Conservation (phyloP, 2,113 vertebrate species). For the Pelvicachromis taeniatus region DNA sequence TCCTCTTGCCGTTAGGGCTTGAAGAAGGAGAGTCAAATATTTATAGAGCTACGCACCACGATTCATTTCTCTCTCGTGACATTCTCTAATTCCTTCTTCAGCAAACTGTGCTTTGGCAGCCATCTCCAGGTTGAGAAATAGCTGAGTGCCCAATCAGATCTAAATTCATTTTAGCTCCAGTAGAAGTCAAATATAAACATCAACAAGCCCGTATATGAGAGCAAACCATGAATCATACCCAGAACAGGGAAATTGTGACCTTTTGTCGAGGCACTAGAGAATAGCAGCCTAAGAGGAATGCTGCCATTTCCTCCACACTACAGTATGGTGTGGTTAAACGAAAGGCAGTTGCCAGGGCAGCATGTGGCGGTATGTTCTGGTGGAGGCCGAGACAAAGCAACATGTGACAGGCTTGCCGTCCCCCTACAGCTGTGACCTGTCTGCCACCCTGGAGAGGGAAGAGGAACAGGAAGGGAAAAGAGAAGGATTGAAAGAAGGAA, state of each 20-base stretch:
- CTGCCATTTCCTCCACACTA: constrained; percentile 52
- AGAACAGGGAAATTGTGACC: constrained; percentile 55
- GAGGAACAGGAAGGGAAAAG: constrained; percentile 18
- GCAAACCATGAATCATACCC: constrained; percentile 48
- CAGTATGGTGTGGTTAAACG: constrained; percentile 32
- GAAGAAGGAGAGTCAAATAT: constrained; percentile 69
- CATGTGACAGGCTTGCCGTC: constrained; percentile 59
- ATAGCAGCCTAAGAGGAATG: constrained; percentile 14
- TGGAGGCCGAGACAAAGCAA: constrained; percentile 63
- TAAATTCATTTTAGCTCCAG: constrained; percentile 46
- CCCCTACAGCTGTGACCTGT: constrained; percentile 73
- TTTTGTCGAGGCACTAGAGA: constrained; percentile 49
- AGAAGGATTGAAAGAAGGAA: neutral
- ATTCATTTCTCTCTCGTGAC: constrained; percentile 63
- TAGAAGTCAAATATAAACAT: constrained; percentile 57
- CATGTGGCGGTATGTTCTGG: constrained; percentile 58
- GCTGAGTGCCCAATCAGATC: constrained; percentile 34
- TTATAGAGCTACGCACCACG: constrained; percentile 58
- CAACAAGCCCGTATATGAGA: constrained; percentile 26
- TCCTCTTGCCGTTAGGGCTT: constrained; percentile 45
- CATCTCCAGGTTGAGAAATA: constrained; percentile 51
- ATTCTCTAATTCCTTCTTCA: constrained; percentile 59
- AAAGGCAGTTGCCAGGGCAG: constrained; percentile 54
- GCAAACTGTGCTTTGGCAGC: constrained; percentile 49
- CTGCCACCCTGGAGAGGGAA: constrained; percentile 54